These are phyloP conservation scores for Acholoe squamosa DNA, from an alignment of 2,888 invertebrate genomes.

Conservation along the genomic window DNA sequence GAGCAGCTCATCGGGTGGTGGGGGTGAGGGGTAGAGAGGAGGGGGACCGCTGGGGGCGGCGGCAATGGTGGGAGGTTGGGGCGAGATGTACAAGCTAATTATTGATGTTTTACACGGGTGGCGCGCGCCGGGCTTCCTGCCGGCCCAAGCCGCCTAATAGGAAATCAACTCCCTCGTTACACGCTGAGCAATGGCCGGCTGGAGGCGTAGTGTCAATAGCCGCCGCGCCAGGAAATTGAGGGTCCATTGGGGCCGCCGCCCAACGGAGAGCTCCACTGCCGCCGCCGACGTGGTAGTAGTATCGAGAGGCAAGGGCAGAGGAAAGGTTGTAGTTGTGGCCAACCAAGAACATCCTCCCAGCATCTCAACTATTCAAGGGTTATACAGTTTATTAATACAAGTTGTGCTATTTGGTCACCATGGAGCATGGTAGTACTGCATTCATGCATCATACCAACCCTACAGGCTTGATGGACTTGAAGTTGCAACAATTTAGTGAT, in stretches of 20 bases:
- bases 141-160: conserved; percentile 48
- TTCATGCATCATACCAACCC: too few species aligned
- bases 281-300: not conserved
- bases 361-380: too few species aligned
- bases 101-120: conserved; percentile 59
- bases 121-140: conserved; percentile 7
- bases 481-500: too few species aligned
- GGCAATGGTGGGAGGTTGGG: not conserved
- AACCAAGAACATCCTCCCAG: too few species aligned
- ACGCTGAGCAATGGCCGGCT: conserved; percentile 26
- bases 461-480: too few species aligned
- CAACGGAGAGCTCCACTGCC: not conserved
- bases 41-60: not conserved
- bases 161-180: conserved; percentile 54
- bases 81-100: conserved; percentile 56
- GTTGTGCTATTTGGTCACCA: too few species aligned
- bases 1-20: not conserved
- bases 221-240: conserved; percentile 49
- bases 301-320: not conserved
- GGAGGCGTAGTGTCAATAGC: conserved; percentile 49
- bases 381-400: too few species aligned
- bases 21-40: not conserved
- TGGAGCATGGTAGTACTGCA: too few species aligned
- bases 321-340: too few species aligned
- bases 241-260: conserved; percentile 52